phyloP scores from a whole-genome alignment of 1,140 invertebrate species.

The Zaprionus gabonicus region DNA sequence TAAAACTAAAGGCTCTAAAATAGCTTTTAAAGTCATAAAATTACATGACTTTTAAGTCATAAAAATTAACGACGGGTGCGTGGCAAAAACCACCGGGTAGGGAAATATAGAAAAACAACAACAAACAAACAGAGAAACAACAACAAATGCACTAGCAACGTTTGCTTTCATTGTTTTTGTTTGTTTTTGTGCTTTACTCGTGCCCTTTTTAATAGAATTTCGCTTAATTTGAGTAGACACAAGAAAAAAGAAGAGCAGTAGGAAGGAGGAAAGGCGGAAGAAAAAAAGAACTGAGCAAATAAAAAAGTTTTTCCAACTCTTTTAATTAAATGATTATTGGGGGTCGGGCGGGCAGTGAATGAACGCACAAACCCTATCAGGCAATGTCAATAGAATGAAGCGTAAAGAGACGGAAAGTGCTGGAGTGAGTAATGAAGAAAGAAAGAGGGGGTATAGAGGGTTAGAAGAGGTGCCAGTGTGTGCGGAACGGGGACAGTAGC shows the following conservation, averaged over 20 bases:
- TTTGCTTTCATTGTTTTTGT: conserved; percentile 74
- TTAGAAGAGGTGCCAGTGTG: not conserved
- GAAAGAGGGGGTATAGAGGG: not conserved
- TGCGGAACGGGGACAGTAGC: conserved; percentile 16
- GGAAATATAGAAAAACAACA: conserved; percentile 17
- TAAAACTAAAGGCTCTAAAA: conserved; percentile 81
- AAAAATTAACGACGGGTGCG: conserved; percentile 81
- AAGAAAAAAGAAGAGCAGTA: conserved; percentile 11
- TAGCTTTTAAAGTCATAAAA: conserved; percentile 83
- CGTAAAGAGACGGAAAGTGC: not conserved
- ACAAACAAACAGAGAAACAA: conserved; percentile 3
- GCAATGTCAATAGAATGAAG: conserved; percentile 66
- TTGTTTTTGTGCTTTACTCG: conserved; percentile 46
- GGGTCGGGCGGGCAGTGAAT: conserved; percentile 37
- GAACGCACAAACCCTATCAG: conserved; percentile 47
- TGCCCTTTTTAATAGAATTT: conserved; percentile 79
- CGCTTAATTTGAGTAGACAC: conserved; percentile 74
- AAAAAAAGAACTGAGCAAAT: conserved; percentile 45
- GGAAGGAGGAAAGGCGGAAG: conserved; percentile 5
- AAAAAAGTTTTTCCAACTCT: conserved; percentile 77
- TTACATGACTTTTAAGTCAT: conserved; percentile 76
- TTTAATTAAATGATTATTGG: conserved; percentile 83
- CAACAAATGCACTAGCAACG: conserved; percentile 32
- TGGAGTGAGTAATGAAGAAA: too few relatives aligned
- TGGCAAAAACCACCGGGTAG: conserved; percentile 52